phyloP scores from a whole-genome alignment of 2,888 invertebrate species.

The Thera obeliscata region DNA sequence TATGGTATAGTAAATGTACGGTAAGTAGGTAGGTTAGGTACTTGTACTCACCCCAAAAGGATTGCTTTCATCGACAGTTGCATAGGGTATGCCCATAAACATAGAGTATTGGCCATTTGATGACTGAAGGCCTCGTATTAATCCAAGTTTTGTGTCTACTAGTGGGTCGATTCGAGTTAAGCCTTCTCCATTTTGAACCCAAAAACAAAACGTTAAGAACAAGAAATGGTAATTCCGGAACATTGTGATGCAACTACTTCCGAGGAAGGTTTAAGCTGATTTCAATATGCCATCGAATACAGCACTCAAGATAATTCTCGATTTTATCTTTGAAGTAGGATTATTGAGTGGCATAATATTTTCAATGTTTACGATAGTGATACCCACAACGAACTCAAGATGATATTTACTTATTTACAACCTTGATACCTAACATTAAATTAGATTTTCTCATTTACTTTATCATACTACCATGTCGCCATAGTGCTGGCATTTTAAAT shows the following conservation, averaged over 20 bases:
- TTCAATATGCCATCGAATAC: background rate
- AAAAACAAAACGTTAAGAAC: constrained; percentile 31
- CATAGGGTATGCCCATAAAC: constrained; percentile 51
- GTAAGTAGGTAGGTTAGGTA: background rate
- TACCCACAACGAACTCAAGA: background rate
- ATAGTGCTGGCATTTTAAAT: no score
- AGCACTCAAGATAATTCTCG: background rate
- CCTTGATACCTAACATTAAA: no score
- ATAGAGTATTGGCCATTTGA: constrained; percentile 39
- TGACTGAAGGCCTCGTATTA: constrained; percentile 42
- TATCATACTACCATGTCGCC: no score
- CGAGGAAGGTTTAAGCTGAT: background rate
- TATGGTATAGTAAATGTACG: no score
- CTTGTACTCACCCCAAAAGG: constrained; percentile 47
- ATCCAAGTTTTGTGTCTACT: constrained; percentile 41
- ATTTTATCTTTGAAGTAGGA: background rate
- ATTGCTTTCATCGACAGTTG: constrained; percentile 38
- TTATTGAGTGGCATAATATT: background rate
- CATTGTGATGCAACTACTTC: constrained; percentile 4
- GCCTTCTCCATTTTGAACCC: constrained; percentile 37
- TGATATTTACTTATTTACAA: no score
- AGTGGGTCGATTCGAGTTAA: constrained; percentile 42
- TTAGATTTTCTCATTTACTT: no score
- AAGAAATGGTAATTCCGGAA: constrained; percentile 25
- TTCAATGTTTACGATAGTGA: background rate